Base-by-base conservation (phyloP, 2,797 vertebrate species). In the Somateria mollissima region DNA sequence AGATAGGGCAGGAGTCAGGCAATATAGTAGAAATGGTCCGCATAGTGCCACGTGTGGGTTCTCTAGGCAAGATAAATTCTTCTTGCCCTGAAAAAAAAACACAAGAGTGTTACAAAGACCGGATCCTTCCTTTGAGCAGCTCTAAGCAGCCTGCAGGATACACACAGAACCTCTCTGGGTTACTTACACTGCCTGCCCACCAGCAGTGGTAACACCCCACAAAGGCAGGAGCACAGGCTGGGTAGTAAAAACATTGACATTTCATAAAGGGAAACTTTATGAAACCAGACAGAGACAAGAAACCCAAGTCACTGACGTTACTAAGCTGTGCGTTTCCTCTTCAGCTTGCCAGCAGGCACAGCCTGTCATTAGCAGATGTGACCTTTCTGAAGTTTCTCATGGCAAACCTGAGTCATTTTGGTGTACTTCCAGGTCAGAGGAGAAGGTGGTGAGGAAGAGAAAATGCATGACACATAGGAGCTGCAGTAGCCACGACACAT, bases 11-110 rank as follows among this genome's bases (percentile, higher is more conserved):
- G 17, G 10, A 58, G 34, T 2, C 58, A 27, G 39, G 28, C 51
- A 22, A 2, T 0, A 3, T 0, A 22, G n/a, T 54, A 17, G 0
- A 3, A 1, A 5, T 5, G n/a, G 53, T 18, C 21, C 39, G 13
- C 0, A 2, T 2, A n/a, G 21, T 13, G 49, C 49, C 64, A 67
- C 21, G 1, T 0, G 0, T 1, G 11, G 47, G n/a, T 6, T 73
- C 45, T n/a, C 2, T 0, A 34, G 25, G 13, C 7, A 34, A 34
- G 14, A 17, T 30, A 24, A 74, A 45, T 53, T 27, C 41, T 57
- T 37, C 73, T 28, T 60, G 43, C 36, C 18, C 27, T 2, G 0
- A 30, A 90, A 51, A 51, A 27, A 24, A 37, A 41, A 13, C 19
- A 39, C 5, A 0, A 15, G 21, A 20, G 47, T 34, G n/a, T 67